phyloP scores from a whole-genome alignment of 2,888 invertebrate genomes.

The Nudaria mundana region DNA sequence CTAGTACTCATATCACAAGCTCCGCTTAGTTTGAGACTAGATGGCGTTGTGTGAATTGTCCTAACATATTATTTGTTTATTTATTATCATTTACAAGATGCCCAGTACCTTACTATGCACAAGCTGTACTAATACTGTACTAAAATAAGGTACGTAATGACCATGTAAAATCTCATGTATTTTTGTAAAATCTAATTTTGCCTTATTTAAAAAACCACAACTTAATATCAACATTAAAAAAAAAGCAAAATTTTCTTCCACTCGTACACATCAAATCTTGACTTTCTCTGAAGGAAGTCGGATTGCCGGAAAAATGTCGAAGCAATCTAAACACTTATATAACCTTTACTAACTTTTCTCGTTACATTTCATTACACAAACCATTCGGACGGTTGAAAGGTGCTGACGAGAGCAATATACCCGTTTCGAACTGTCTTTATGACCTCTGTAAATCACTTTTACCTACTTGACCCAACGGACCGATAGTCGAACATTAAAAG shows the following conservation, averaged over 20 bases:
- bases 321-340: constrained; percentile 19
- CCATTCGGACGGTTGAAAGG: constrained; percentile 48
- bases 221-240: neutral
- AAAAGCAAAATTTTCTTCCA: neutral
- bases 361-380: constrained; percentile 52
- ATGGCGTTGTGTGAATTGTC: no score
- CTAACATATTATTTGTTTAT: no score
- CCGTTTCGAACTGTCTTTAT: constrained; percentile 67
- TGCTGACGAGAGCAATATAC: constrained; percentile 66
- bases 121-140: no score
- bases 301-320: constrained; percentile 8
- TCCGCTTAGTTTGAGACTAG: no score
- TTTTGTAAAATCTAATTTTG: no score
- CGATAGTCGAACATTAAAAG: constrained; percentile 74
- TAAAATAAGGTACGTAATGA: no score
- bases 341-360: constrained; percentile 31
- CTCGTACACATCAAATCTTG: neutral
- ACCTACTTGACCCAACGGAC: constrained; percentile 72
- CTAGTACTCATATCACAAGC: no score
- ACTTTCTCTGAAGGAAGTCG: constrained; percentile 9
- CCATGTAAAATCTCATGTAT: no score
- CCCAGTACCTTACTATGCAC: no score
- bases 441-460: constrained; percentile 69
- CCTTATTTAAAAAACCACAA: neutral
- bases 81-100: no score